These are phyloP conservation scores for Stomatorhinus ivindoensis DNA, from an alignment of 2,113 vertebrate genomes.

Conservation along the genomic window DNA sequence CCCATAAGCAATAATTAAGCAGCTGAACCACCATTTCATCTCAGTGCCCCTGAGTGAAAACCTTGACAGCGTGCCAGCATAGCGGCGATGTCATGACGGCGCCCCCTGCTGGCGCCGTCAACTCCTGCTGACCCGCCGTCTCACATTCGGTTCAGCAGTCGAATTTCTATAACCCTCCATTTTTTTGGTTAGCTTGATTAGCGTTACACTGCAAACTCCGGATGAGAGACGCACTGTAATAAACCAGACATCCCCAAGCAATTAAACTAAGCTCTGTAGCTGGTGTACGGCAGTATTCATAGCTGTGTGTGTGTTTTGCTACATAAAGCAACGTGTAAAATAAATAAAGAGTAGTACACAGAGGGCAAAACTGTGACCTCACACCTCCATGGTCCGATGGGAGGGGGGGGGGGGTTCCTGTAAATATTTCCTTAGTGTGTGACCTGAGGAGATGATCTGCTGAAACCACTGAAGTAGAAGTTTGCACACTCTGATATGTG, in stretches of 20 bases:
- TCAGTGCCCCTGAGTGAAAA: not conserved
- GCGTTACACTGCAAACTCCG: not conserved
- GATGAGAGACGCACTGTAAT: not conserved
- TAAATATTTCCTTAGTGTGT: not conserved
- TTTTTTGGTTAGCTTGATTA: not conserved
- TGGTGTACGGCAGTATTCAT: not conserved
- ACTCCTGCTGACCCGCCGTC: not conserved
- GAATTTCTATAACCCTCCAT: not conserved
- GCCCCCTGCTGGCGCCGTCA: not conserved
- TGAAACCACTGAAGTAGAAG: not conserved
- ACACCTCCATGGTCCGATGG: not conserved
- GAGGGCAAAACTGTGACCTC: not conserved
- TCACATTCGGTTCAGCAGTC: not conserved
- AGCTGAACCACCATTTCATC: not conserved
- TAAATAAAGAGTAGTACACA: not conserved
- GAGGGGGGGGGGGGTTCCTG: not conserved
- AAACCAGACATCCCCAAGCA: not conserved
- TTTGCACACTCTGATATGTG: not conserved
- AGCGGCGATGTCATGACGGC: not conserved
- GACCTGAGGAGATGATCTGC: not conserved
- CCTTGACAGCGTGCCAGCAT: not conserved
- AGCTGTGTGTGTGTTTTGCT: not conserved
- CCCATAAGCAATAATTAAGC: slow-evolving; percentile 7
- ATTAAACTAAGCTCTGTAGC: not conserved
- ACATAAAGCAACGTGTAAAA: not conserved